These are phyloP conservation scores for Myotis vivesi DNA, from an alignment of 2,797 vertebrate species.

Conservation along the genomic window DNA sequence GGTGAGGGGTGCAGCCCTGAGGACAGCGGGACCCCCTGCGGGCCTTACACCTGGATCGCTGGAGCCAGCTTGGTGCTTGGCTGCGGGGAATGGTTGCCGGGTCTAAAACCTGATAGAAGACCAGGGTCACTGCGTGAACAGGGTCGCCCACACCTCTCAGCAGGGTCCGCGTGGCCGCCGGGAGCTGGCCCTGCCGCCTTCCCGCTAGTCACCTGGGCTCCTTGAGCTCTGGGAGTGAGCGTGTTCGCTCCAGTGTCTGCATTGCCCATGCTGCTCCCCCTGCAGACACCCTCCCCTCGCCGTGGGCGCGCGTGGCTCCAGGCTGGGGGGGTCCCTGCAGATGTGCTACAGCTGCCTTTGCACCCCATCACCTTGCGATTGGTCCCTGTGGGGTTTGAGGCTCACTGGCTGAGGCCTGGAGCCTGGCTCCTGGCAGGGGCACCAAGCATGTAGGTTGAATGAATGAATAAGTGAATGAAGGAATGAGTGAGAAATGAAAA, in stretches of 20 bases:
- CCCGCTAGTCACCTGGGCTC: too few relatives aligned
- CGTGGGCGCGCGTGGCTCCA: accelerated
- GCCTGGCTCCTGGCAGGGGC: not conserved
- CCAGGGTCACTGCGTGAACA: accelerated
- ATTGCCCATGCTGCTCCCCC: accelerated
- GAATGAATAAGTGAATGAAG: not conserved
- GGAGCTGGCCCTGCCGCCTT: accelerated
- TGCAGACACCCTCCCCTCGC: not conserved
- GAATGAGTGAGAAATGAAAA: not conserved
- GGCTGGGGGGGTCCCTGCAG: not conserved
- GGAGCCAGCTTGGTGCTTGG: not conserved
- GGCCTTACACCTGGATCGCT: accelerated
- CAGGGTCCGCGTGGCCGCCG: accelerated
- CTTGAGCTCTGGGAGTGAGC: accelerated
- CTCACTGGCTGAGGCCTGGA: accelerated
- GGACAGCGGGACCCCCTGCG: accelerated
- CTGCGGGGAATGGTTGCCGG: accelerated
- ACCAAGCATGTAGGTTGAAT: accelerated
- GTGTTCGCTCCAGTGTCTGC: accelerated
- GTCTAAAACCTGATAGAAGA: not conserved
- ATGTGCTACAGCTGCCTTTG: accelerated
- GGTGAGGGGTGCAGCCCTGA: not conserved
- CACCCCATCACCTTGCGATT: not conserved
- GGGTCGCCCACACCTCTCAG: accelerated
- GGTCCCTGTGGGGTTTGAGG: not conserved